Conservation (phyloP, 1,140 invertebrate species). For the Meteorus sp. region DNA sequence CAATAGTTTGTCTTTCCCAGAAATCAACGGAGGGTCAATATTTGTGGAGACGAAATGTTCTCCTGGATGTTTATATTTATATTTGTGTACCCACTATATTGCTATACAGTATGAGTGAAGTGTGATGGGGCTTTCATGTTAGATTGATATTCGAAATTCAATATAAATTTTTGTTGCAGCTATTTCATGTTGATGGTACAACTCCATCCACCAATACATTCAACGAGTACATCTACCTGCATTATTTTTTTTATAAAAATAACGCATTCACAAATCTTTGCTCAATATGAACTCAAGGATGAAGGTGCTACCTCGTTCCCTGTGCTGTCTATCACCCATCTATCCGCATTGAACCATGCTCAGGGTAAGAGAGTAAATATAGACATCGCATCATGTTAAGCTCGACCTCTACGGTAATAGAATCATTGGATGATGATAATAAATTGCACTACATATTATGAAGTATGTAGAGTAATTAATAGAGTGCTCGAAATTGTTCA, state of each 20-base stretch:
- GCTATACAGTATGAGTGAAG: background rate
- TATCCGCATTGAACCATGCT: constrained; percentile 5
- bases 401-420: no score
- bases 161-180: background rate
- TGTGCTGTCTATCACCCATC: constrained; percentile 14
- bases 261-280: background rate
- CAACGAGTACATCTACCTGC: background rate
- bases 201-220: no score
- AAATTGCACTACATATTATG: no score
- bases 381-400: background rate
- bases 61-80: background rate
- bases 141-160: background rate
- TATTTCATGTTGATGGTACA: no score
- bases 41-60: constrained; percentile 19
- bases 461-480: no score
- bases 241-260: background rate
- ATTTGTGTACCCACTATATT: background rate
- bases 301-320: background rate
- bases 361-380: constrained; percentile 12
- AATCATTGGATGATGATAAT: no score
- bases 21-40: constrained; percentile 15
- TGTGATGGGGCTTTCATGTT: background rate
- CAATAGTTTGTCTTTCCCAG: background rate
- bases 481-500: background rate
- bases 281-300: background rate